These are phyloP conservation scores for Sebastes itinus DNA, from an alignment of 2,797 vertebrate species.

Conservation along the genomic window DNA sequence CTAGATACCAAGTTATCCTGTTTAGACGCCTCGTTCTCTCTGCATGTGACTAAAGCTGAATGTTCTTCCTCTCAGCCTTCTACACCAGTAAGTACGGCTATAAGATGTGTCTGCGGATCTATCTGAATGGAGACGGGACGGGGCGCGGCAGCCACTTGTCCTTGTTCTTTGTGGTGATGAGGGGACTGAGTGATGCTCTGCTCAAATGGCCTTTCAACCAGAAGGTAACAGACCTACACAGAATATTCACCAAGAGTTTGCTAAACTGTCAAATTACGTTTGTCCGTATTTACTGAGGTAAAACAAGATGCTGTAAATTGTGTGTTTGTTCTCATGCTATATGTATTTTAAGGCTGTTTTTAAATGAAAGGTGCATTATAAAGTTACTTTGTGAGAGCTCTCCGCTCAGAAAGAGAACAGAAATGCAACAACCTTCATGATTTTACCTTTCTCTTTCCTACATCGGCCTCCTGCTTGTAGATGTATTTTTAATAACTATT, in stretches of 20 bases:
- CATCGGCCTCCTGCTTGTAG: neutral
- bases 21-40: neutral
- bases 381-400: neutral
- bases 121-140: constrained; percentile 95
- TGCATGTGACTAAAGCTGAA: neutral
- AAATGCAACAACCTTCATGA: neutral
- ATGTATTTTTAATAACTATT: neutral
- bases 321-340: neutral
- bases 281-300: neutral
- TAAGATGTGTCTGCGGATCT: constrained; percentile 97
- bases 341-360: neutral
- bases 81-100: constrained; percentile 98
- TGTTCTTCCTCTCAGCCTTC: constrained; percentile 84
- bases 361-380: neutral
- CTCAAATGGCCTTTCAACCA: constrained; percentile 99
- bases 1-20: neutral
- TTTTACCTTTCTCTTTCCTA: neutral
- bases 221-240: constrained; percentile 82
- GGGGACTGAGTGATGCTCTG: constrained; percentile 91
- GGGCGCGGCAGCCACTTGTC: constrained; percentile 95
- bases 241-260: no score
- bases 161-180: constrained; percentile 98
- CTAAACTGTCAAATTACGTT: neutral
- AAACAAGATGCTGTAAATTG: neutral
- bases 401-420: neutral